Evolutionary conservation across 2,888 invertebrate species (phyloP).

Genomic region (Bugula neritina): DNA sequence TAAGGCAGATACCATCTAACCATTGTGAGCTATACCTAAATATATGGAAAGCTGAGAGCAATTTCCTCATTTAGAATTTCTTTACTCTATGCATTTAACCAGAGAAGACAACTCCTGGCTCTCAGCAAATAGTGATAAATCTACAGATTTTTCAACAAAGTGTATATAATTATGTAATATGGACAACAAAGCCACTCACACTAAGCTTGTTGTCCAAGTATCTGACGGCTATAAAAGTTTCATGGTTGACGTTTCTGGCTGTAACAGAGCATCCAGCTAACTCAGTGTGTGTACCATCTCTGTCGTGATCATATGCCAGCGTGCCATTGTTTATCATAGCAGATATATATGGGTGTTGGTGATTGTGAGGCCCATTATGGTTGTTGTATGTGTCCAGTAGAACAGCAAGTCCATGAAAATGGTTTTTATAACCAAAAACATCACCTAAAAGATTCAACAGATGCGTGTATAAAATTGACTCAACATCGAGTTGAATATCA

Average conservation of each 20-base stretch:
- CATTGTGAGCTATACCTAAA: too few species aligned
- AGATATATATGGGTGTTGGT: slow-evolving; percentile 95
- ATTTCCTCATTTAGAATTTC: too few species aligned
- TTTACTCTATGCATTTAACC: too few species aligned
- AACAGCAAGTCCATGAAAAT: slow-evolving; percentile 80
- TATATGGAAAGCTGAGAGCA: too few species aligned
- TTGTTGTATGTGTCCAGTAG: slow-evolving; percentile 98
- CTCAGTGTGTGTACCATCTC: slow-evolving; percentile 96
- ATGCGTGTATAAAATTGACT: too few species aligned
- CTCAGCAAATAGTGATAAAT: too few species aligned
- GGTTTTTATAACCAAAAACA: slow-evolving; percentile 91
- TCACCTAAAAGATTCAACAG: slow-evolving; percentile 62
- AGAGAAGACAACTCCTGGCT: too few species aligned
- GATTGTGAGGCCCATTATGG: slow-evolving; percentile 96
- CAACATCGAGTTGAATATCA: too few species aligned
- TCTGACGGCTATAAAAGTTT: slow-evolving; percentile 81
- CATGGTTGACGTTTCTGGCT: slow-evolving; percentile 81
- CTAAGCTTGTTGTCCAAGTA: slow-evolving; percentile 85
- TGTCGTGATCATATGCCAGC: slow-evolving; percentile 91
- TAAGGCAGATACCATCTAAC: too few species aligned
- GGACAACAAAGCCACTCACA: slow-evolving; percentile 51
- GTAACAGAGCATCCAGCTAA: slow-evolving; percentile 93
- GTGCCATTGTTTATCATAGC: slow-evolving; percentile 97
- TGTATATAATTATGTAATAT: not conserved
- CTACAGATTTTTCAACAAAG: too few species aligned